A percentile compares a stretch with the other conserved stretches of the same genome.
These are phyloP conservation scores for Hemitrygon akajei DNA, from an alignment of 2,797 vertebrate genomes.

Conservation along the genomic window DNA sequence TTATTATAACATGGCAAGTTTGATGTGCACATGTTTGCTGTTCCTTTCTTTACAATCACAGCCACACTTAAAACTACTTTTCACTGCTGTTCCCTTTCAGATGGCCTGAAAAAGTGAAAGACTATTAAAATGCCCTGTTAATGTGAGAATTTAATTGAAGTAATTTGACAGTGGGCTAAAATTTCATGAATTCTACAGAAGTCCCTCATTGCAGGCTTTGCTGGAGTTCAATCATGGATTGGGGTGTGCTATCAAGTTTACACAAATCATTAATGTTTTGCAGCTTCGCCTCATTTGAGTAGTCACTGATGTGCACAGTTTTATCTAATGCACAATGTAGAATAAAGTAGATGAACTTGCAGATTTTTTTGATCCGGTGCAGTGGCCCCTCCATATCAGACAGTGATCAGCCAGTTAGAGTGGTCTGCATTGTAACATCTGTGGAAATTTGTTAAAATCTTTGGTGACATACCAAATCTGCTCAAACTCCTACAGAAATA, in stretches of 20 bases:
- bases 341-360: too few relatives aligned
- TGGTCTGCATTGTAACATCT: too few relatives aligned
- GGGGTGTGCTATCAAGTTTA: not conserved
- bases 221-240: not conserved
- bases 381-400: too few relatives aligned
- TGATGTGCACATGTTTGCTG: too few relatives aligned
- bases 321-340: not conserved
- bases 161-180: not conserved
- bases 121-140: not conserved
- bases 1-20: not conserved
- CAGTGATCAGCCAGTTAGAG: too few relatives aligned
- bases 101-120: not conserved
- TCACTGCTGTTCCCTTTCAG: not conserved
- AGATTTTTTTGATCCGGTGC: too few relatives aligned
- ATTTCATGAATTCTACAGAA: not conserved
- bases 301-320: not conserved
- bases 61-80: not conserved
- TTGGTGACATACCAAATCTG: too few relatives aligned
- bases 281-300: not conserved
- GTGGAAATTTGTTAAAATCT: too few relatives aligned
- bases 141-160: not conserved
- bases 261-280: not conserved
- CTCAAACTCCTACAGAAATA: too few relatives aligned
- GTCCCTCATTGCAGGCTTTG: not conserved
- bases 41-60: too few relatives aligned